Percentiles rank a stretch among this genome's conserved stretches.
These are phyloP conservation scores for Brotula barbata DNA, from an alignment of 2,797 vertebrate genomes.

Conservation along the genomic window DNA sequence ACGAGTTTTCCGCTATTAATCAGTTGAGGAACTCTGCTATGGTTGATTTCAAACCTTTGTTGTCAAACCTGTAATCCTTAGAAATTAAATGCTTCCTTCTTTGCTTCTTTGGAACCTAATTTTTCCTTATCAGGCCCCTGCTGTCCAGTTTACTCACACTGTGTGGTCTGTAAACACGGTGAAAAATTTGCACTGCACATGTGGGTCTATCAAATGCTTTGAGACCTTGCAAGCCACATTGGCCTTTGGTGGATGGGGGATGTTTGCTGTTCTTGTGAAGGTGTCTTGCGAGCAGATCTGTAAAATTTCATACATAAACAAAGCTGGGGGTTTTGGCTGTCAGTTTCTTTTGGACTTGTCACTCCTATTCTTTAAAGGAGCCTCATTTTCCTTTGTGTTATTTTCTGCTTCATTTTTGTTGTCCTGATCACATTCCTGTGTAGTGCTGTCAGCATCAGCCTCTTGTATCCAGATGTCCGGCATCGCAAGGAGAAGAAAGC, in stretches of 20 bases:
- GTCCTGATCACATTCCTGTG: slow-evolving; percentile 58
- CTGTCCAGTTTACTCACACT: slow-evolving; percentile 26
- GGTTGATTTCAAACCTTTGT: slow-evolving; percentile 23
- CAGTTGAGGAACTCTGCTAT: slow-evolving; percentile 33
- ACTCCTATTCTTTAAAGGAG: too few species aligned
- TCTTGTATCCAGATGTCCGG: slow-evolving; percentile 72
- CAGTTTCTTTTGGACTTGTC: slow-evolving; percentile 8
- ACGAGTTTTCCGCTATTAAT: slow-evolving; percentile 28
- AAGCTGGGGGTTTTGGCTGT: slow-evolving; percentile 53
- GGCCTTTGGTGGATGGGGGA: slow-evolving; percentile 40
- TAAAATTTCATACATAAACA: slow-evolving; percentile 54
- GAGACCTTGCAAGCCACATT: slow-evolving; percentile 28
- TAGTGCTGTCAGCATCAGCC: slow-evolving; percentile 51
- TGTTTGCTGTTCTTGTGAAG: slow-evolving; percentile 12
- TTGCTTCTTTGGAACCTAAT: slow-evolving; percentile 44
- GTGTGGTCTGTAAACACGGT: neutral
- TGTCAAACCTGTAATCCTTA: too few species aligned
- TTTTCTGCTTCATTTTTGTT: slow-evolving; percentile 45
- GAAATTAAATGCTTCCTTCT: slow-evolving; percentile 21
- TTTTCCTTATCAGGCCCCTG: slow-evolving; percentile 49
- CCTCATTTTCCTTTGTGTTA: slow-evolving; percentile 39
- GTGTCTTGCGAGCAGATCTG: slow-evolving; percentile 47
- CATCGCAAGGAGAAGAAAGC: slow-evolving; percentile 63
- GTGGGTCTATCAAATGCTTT: slow-evolving; percentile 20
- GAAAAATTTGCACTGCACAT: slow-evolving; percentile 12